phyloP scores from a whole-genome alignment of 2,797 vertebrate species.

The Brotula barbata region DNA sequence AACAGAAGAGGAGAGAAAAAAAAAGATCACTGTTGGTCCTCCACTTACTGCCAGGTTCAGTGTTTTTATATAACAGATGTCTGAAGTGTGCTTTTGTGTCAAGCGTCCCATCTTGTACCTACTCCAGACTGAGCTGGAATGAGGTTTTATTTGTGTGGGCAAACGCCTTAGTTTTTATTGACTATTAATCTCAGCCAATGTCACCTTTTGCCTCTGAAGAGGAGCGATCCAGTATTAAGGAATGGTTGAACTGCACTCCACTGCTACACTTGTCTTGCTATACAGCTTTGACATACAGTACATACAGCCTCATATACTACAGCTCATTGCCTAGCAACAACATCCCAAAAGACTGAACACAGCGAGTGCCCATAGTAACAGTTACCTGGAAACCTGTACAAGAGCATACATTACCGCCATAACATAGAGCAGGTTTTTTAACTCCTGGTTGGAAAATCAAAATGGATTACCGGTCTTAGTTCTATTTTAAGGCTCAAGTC shows the following conservation, averaged over 20 bases:
- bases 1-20: constrained; percentile 4
- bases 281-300: neutral
- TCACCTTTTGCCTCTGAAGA: constrained; percentile 34
- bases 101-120: constrained; percentile 39
- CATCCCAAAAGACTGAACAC: constrained; percentile 60
- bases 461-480: constrained; percentile 49
- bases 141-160: constrained; percentile 26
- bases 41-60: neutral
- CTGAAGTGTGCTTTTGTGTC: constrained; percentile 40
- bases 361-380: constrained; percentile 65
- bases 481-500: constrained; percentile 11
- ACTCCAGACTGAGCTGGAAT: constrained; percentile 51
- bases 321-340: constrained; percentile 61
- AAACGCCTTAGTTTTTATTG: constrained; percentile 36
- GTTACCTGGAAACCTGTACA: constrained; percentile 66
- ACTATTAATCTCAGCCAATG: constrained; percentile 37
- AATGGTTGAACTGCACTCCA: constrained; percentile 5
- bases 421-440: constrained; percentile 45
- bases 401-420: constrained; percentile 50
- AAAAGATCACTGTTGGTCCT: neutral
- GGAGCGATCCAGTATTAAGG: constrained; percentile 12
- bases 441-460: constrained; percentile 51
- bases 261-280: neutral
- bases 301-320: constrained; percentile 12
- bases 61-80: constrained; percentile 30